These are phyloP conservation scores for Hestina assimilis DNA, from an alignment of 1,140 invertebrate genomes.

Conservation along the genomic window DNA sequence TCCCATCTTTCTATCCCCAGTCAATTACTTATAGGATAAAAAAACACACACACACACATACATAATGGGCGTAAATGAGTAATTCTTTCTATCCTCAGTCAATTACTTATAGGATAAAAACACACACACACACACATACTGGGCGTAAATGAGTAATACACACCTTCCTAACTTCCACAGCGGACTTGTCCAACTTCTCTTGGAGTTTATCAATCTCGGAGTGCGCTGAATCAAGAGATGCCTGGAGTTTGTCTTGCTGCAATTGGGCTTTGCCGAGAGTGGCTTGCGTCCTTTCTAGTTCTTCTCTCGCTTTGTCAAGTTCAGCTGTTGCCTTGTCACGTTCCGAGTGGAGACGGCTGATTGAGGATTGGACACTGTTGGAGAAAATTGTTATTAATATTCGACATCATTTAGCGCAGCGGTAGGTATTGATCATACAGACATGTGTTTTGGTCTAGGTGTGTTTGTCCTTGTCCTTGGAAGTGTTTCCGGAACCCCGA, in stretches of 20 bases:
- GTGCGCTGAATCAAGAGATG: constrained; percentile 91
- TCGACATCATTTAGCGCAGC: no score
- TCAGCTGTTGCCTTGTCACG: constrained; percentile 91
- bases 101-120: no score
- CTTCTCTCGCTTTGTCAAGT: constrained; percentile 93
- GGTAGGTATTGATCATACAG: no score
- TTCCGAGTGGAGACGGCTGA: constrained; percentile 91
- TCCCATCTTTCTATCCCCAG: no score
- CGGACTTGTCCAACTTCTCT: constrained; percentile 89
- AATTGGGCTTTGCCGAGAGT: constrained; percentile 93
- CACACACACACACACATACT: no score
- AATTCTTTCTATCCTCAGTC: no score
- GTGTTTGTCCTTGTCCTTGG: no score
- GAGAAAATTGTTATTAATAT: neutral
- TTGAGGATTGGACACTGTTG: constrained; percentile 81
- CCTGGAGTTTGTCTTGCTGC: constrained; percentile 94
- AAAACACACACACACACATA: no score
- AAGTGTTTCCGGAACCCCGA: no score
- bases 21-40: no score
- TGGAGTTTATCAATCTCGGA: constrained; percentile 94
- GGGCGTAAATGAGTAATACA: neutral
- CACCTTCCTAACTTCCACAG: constrained; percentile 89
- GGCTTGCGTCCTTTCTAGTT: constrained; percentile 92
- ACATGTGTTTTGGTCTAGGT: no score
- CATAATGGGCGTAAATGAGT: no score